Conservation (phyloP, 2,797 vertebrate genomes). For the Picus viridis region DNA sequence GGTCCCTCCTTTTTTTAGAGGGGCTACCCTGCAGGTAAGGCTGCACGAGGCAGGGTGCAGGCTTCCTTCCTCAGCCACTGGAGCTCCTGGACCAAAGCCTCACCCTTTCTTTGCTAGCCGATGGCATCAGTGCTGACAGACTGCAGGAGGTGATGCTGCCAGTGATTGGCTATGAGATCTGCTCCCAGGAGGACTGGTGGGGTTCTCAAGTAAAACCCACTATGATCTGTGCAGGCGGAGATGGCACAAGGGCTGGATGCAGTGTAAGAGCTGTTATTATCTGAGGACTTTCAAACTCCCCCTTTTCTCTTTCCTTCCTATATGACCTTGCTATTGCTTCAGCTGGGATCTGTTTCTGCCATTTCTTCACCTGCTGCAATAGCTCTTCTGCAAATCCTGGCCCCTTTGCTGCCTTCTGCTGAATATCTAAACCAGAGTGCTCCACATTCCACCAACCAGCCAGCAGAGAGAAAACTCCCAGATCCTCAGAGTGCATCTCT, state of each 20-base stretch:
- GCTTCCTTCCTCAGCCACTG: background rate
- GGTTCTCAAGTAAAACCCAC: constrained; percentile 61
- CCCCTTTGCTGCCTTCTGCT: background rate
- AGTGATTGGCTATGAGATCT: constrained; percentile 70
- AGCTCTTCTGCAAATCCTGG: background rate
- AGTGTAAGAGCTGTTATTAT: constrained; percentile 60
- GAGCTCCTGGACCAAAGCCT: background rate
- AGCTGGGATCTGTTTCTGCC: background rate
- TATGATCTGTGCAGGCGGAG: constrained; percentile 82
- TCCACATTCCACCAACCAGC: background rate
- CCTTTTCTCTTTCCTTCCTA: background rate
- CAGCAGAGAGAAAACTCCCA: background rate
- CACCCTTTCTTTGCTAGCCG: background rate
- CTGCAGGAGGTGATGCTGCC: constrained; percentile 76
- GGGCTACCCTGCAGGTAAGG: background rate
- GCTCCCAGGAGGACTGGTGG: constrained; percentile 77
- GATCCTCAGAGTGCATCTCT: background rate
- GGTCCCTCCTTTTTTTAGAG: background rate
- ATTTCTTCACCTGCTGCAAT: background rate
- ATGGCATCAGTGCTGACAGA: background rate
- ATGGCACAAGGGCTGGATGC: constrained; percentile 74
- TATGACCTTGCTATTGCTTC: background rate
- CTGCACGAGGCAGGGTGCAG: background rate
- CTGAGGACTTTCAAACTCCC: background rate
- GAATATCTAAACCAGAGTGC: background rate